Conservation (phyloP, 2,888 invertebrate species). For the Chymomyza amoena region DNA sequence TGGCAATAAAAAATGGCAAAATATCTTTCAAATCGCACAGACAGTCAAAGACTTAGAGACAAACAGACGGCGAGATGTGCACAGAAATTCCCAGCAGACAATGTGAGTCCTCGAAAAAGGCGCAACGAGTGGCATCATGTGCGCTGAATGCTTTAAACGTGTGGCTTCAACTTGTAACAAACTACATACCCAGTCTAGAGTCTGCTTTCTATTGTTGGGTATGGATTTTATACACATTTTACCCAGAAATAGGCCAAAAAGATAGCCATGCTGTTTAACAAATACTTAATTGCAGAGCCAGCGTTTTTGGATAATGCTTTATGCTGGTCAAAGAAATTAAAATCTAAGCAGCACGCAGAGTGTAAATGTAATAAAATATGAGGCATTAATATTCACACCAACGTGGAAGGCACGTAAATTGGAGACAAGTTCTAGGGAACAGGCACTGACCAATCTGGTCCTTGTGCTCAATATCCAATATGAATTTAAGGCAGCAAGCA, state of each 20-base stretch:
- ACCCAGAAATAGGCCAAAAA: neutral
- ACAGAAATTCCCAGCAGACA: slow-evolving; percentile 2
- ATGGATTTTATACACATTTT: too few relatives aligned
- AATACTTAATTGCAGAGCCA: neutral
- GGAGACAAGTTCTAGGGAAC: slow-evolving; percentile 31
- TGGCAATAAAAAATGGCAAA: slow-evolving; percentile 70
- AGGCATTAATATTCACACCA: slow-evolving; percentile 71
- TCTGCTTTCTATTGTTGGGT: too few relatives aligned
- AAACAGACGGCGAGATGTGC: neutral
- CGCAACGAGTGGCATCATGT: neutral
- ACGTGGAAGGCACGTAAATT: slow-evolving; percentile 23
- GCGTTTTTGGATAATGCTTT: neutral
- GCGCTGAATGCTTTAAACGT: slow-evolving; percentile 60
- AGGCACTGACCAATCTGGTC: slow-evolving; percentile 58
- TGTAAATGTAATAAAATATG: slow-evolving; percentile 72
- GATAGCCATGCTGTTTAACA: neutral
- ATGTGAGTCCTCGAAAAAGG: slow-evolving; percentile 17
- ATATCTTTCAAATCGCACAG: slow-evolving; percentile 66
- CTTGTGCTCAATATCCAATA: slow-evolving; percentile 15
- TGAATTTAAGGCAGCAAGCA: slow-evolving; percentile 3
- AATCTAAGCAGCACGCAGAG: slow-evolving; percentile 61
- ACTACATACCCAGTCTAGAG: neutral
- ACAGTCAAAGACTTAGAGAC: slow-evolving; percentile 24
- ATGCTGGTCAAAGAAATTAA: slow-evolving; percentile 41
- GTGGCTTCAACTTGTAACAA: slow-evolving; percentile 2